phyloP scores from a whole-genome alignment of 2,113 vertebrate genomes.

The Barbus barbus region DNA sequence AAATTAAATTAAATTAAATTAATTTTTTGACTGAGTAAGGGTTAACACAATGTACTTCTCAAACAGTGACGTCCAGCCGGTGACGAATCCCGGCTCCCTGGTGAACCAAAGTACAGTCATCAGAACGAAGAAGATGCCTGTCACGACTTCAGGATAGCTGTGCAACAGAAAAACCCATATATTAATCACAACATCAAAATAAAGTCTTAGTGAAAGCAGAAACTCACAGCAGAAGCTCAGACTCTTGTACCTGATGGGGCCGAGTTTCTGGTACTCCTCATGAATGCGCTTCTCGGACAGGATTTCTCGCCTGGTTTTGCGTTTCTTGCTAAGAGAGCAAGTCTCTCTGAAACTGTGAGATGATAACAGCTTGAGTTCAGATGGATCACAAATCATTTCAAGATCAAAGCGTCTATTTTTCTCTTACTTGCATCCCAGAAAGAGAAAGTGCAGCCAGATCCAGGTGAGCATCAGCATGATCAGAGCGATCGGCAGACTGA shows the following conservation, averaged over 20 bases:
- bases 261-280: constrained; percentile 92
- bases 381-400: not conserved
- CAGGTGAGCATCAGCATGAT: constrained; percentile 95
- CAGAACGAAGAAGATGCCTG: constrained; percentile 92
- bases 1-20: too few relatives aligned
- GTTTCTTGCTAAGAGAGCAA: constrained; percentile 96
- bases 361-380: constrained; percentile 11
- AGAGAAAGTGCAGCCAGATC: constrained; percentile 97
- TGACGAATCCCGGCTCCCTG: constrained; percentile 94
- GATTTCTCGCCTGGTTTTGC: constrained; percentile 90
- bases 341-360: constrained; percentile 90
- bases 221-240: too few relatives aligned
- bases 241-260: constrained; percentile 83
- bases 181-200: not conserved
- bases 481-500: constrained; percentile 94
- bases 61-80: constrained; percentile 98
- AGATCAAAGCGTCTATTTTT: too few relatives aligned
- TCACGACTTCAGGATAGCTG: constrained; percentile 97
- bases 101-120: constrained; percentile 99
- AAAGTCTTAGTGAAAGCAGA: not conserved
- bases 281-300: constrained; percentile 92
- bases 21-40: too few relatives aligned
- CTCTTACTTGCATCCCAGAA: constrained; percentile 97
- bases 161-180: not conserved
- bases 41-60: constrained; percentile 85